Conservation (phyloP, 2,888 invertebrate genomes). For the Seladonia tumulorum region DNA sequence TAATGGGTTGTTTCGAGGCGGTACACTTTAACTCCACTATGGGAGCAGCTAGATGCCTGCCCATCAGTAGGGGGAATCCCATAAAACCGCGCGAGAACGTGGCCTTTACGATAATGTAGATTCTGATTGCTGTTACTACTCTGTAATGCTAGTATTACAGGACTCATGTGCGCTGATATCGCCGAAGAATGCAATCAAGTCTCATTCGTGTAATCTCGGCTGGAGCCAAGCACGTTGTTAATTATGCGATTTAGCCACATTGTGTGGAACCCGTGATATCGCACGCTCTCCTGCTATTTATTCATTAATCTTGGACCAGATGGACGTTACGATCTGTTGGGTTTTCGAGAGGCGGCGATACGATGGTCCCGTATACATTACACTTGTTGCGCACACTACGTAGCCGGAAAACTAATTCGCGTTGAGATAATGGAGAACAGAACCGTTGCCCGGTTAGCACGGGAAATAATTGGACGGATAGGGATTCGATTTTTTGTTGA, state of each 20-base stretch:
- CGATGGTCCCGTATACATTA: not conserved
- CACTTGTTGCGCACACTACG: not conserved
- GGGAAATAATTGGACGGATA: not conserved
- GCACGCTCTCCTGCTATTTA: slow-evolving; percentile 9
- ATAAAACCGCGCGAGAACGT: slow-evolving; percentile 43
- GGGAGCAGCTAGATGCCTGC: slow-evolving; percentile 3
- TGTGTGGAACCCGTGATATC: slow-evolving; percentile 18
- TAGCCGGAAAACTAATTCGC: not conserved
- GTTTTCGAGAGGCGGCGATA: not conserved
- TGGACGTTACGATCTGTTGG: not conserved
- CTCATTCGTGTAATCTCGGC: slow-evolving; percentile 36
- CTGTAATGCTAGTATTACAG: slow-evolving; percentile 38
- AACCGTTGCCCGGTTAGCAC: not conserved
- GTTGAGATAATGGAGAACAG: not conserved
- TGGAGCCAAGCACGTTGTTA: slow-evolving; percentile 29
- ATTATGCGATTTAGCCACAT: slow-evolving; percentile 43
- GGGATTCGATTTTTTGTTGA: not conserved
- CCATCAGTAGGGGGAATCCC: slow-evolving; percentile 27
- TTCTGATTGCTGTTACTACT: slow-evolving; percentile 37
- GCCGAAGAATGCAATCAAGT: slow-evolving; percentile 50
- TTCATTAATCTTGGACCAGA: slow-evolving; percentile 16
- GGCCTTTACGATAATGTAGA: slow-evolving; percentile 48
- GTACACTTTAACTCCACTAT: slow-evolving; percentile 37
- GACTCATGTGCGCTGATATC: slow-evolving; percentile 46
- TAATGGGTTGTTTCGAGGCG: slow-evolving; percentile 46